Percentiles rank a stretch among this genome's conserved stretches.
These are phyloP conservation scores for Ennomos fuscantarius DNA, from an alignment of 2,888 invertebrate species.

Conservation along the genomic window DNA sequence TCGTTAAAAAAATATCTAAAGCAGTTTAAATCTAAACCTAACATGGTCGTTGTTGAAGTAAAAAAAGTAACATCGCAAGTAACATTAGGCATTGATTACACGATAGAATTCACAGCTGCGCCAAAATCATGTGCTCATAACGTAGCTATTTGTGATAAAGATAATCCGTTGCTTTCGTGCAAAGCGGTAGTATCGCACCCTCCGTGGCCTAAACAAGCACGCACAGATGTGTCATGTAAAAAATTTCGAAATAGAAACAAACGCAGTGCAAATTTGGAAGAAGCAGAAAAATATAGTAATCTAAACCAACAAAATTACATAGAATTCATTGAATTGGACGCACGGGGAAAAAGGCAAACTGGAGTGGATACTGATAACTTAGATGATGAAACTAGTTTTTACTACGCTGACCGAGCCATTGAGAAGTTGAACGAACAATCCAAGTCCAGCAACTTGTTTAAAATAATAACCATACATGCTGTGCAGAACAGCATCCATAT, in stretches of 20 bases:
- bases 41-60: slow-evolving; percentile 48
- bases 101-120: slow-evolving; percentile 56
- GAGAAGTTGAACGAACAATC: slow-evolving; percentile 56
- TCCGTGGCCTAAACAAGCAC: slow-evolving; percentile 76
- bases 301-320: slow-evolving; percentile 16
- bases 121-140: slow-evolving; percentile 44
- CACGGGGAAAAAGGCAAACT: slow-evolving; percentile 50
- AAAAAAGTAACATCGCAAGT: slow-evolving; percentile 51
- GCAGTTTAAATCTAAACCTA: slow-evolving; percentile 25
- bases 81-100: slow-evolving; percentile 54
- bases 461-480: slow-evolving; percentile 63
- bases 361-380: slow-evolving; percentile 55
- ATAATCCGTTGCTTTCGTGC: slow-evolving; percentile 60
- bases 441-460: slow-evolving; percentile 61
- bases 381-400: slow-evolving; percentile 64
- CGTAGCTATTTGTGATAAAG: slow-evolving; percentile 37
- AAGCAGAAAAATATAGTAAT: slow-evolving; percentile 9
- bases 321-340: slow-evolving; percentile 25
- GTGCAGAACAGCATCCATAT: slow-evolving; percentile 56
- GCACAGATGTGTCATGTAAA: slow-evolving; percentile 63
- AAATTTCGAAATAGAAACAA: slow-evolving; percentile 28
- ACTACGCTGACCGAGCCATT: slow-evolving; percentile 65
- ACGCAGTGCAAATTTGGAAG: slow-evolving; percentile 15
- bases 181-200: slow-evolving; percentile 79
- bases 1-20: slow-evolving; percentile 51